A percentile compares a stretch with the other conserved stretches of the same genome.
phyloP scores from a whole-genome alignment of 2,113 vertebrate genomes.

The Sapayoa aenigma region DNA sequence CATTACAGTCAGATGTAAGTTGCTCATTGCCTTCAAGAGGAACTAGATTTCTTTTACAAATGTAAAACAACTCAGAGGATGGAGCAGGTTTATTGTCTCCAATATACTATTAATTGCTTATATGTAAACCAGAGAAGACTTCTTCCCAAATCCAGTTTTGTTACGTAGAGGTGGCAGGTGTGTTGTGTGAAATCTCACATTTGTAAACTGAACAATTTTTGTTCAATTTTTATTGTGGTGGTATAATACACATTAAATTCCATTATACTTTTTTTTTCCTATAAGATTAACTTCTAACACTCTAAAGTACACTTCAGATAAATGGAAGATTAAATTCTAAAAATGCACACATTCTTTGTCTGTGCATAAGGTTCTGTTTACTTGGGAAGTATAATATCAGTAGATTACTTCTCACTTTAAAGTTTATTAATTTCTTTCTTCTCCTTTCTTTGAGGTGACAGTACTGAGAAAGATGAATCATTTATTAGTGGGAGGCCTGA shows the following conservation, averaged over 20 bases:
- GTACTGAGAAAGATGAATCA: constrained; percentile 63
- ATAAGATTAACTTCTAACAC: not conserved
- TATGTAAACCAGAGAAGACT: not conserved
- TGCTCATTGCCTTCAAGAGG: not conserved
- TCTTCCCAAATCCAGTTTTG: not conserved
- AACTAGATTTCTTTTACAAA: not conserved
- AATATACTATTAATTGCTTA: not conserved
- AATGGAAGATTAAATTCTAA: constrained; percentile 3
- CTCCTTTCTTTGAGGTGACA: constrained; percentile 6
- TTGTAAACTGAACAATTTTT: not conserved
- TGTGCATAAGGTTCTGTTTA: constrained; percentile 35
- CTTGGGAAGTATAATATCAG: constrained; percentile 11
- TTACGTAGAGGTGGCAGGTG: not conserved
- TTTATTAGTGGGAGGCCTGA: constrained; percentile 60
- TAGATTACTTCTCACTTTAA: constrained; percentile 37
- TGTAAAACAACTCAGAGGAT: not conserved
- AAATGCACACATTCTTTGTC: not conserved
- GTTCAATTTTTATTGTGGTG: not conserved
- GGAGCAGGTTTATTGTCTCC: not conserved
- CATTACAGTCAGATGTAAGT: not conserved
- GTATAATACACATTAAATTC: not conserved
- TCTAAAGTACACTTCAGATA: not conserved
- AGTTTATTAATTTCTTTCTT: constrained; percentile 55
- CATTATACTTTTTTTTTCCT: not conserved
- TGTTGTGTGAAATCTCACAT: not conserved